A percentile compares a stretch with the other conserved stretches of the same genome.
These are phyloP conservation scores for Delphinus delphis DNA, from an alignment of 2,113 vertebrate genomes.

Conservation along the genomic window DNA sequence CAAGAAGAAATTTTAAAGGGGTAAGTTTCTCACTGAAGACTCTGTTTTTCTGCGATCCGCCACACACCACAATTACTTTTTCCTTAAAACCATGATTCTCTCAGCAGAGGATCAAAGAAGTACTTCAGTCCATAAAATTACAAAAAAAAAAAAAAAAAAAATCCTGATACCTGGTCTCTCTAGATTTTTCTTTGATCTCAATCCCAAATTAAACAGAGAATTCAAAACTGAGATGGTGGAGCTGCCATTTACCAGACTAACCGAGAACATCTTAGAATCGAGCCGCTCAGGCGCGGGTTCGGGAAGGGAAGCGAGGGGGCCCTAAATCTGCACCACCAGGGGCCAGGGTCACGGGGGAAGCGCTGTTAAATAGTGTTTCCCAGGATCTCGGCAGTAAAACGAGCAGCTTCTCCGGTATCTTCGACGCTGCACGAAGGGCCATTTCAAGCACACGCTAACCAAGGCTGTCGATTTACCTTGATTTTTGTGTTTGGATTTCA, in stretches of 20 bases:
- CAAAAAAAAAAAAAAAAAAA: background rate
- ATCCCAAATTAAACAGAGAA: conserved; percentile 2
- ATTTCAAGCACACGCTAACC: background rate
- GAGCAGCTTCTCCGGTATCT: too few species aligned
- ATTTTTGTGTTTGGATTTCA: conserved; percentile 19
- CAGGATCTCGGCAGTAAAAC: background rate
- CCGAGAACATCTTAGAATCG: background rate
- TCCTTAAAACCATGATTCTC: background rate
- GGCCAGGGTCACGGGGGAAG: background rate
- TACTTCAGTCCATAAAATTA: background rate
- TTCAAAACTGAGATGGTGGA: background rate
- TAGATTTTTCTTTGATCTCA: background rate
- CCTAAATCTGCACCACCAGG: too few species aligned
- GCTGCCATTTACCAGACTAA: background rate
- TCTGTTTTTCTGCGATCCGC: background rate
- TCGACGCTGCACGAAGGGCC: background rate
- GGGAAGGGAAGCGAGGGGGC: background rate
- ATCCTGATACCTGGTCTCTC: background rate
- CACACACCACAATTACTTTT: background rate
- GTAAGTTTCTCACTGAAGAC: background rate
- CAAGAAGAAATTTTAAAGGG: background rate
- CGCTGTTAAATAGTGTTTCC: background rate
- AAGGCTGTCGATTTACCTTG: background rate
- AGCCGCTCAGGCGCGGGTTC: background rate
- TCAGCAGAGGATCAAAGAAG: conserved; percentile 16